phyloP scores from a whole-genome alignment of 2,113 vertebrate genomes.

The Pelobates fuscus region DNA sequence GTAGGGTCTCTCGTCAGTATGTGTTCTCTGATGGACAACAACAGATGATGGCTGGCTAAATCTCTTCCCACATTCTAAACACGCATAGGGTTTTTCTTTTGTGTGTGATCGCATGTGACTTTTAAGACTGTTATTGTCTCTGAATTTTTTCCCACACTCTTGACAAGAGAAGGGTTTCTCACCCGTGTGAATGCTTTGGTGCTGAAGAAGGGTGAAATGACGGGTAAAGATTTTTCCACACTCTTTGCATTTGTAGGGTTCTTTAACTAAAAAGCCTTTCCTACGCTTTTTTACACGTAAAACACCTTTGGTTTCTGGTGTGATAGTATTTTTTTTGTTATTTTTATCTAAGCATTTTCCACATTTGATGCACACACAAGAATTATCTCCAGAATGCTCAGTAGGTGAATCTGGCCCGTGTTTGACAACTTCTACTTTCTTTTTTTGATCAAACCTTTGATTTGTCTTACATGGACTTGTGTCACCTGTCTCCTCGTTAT shows the following conservation, averaged over 20 bases:
- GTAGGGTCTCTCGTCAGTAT: conserved; percentile 29
- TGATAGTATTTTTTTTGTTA: background rate
- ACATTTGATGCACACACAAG: background rate
- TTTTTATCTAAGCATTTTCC: background rate
- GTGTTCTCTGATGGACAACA: background rate
- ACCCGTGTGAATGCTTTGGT: conserved; percentile 9
- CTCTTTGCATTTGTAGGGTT: conserved; percentile 17
- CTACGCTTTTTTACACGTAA: background rate
- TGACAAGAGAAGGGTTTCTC: conserved; percentile 31
- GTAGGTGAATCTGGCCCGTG: background rate
- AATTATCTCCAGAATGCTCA: background rate
- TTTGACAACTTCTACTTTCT: too few relatives aligned
- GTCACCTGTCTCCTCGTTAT: background rate
- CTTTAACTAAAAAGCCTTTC: background rate
- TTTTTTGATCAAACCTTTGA: background rate
- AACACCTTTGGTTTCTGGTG: background rate
- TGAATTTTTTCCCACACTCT: conserved; percentile 18
- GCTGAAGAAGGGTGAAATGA: conserved; percentile 1
- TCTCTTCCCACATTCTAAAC: conserved; percentile 16
- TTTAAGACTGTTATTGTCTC: conserved; percentile 13
- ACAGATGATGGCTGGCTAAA: conserved; percentile 13
- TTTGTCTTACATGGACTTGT: background rate
- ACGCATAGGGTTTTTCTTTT: conserved; percentile 32
- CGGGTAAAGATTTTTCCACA: conserved; percentile 38
- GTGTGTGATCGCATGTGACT: conserved; percentile 33